A percentile compares a stretch with the other conserved stretches of the same genome.
phyloP scores from a whole-genome alignment of 53 echinoderm and acorn worm species.

The Holothuria leucospilota region DNA sequence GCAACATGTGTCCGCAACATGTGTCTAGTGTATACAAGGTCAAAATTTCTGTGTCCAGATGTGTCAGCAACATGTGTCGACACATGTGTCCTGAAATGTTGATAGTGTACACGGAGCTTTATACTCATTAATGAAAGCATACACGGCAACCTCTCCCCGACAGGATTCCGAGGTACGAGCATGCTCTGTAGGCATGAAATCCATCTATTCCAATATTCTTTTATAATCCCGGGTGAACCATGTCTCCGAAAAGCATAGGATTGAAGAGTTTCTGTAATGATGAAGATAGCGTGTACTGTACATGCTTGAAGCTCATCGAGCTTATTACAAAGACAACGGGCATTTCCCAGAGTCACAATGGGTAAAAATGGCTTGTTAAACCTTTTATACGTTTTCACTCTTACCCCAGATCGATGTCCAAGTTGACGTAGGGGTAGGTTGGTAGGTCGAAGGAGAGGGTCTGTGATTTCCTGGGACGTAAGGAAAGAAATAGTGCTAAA shows the following conservation, averaged over 20 bases:
- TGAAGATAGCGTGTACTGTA: slow-evolving; percentile 25
- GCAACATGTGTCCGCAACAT: no score
- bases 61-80: no score
- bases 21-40: no score
- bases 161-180: background rate
- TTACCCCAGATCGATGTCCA: slow-evolving; percentile 17
- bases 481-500: no score
- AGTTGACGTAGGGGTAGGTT: background rate
- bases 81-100: no score
- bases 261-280: slow-evolving; percentile 19
- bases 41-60: no score
- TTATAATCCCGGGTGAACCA: background rate
- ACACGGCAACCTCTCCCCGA: background rate
- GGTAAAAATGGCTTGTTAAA: background rate
- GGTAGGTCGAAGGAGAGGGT: background rate
- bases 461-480: slow-evolving; percentile 27
- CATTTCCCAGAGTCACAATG: slow-evolving; percentile 15
- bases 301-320: slow-evolving; percentile 18
- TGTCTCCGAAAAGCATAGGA: slow-evolving; percentile 18
- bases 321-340: slow-evolving; percentile 22
- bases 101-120: no score
- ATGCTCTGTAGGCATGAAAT: no score
- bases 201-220: background rate
- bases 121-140: slow-evolving; percentile 10
- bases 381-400: background rate